phyloP scores from a whole-genome alignment of 2,113 vertebrate genomes.

The Myocastor coypus region DNA sequence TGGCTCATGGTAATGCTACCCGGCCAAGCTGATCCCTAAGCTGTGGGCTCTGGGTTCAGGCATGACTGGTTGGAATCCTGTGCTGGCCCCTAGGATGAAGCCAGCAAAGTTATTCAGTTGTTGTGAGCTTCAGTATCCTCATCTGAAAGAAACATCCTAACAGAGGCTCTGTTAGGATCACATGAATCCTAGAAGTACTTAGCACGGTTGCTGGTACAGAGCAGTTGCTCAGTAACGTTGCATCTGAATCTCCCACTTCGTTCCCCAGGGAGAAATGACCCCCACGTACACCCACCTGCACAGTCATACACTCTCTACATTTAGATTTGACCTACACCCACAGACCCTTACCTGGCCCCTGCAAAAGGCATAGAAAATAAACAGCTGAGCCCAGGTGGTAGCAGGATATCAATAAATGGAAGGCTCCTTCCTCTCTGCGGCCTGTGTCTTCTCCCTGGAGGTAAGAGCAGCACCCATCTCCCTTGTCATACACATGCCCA shows the following conservation, averaged over 20 bases:
- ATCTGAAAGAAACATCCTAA: background rate
- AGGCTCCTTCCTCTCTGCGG: background rate
- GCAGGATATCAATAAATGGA: background rate
- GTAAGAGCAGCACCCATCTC: background rate
- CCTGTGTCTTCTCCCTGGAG: background rate
- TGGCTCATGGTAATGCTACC: background rate
- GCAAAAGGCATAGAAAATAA: background rate
- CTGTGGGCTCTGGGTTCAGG: background rate
- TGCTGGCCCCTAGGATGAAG: background rate
- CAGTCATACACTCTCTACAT: background rate
- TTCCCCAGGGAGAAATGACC: background rate
- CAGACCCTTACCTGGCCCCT: background rate
- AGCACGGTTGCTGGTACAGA: background rate
- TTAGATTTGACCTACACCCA: background rate
- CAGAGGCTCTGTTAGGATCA: background rate
- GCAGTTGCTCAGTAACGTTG: background rate
- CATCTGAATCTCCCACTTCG: background rate
- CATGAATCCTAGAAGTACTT: background rate
- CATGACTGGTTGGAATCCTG: background rate
- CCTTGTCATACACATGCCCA: background rate
- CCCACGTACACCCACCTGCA: background rate
- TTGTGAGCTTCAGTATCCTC: background rate
- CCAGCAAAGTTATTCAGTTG: background rate
- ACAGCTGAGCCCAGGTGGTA: no score
- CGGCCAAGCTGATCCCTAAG: rapidly evolving